Evolutionary conservation across 2,113 vertebrate species (phyloP).

Genomic region (Sinocyclocheilus rhinocerous): DNA sequence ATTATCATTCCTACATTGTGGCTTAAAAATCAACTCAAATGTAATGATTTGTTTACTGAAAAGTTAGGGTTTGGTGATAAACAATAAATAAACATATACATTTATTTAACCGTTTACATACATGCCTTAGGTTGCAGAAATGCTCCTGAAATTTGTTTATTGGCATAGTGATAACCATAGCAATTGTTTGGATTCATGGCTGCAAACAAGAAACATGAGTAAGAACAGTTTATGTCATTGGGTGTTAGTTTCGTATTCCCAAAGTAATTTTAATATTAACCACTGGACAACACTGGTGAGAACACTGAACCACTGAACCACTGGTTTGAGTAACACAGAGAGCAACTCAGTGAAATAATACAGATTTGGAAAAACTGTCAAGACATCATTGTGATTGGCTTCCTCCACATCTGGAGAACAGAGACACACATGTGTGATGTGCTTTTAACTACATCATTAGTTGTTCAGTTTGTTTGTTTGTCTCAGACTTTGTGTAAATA

Average conservation of each 20-base stretch:
- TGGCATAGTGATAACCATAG: neutral
- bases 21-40: no score
- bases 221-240: neutral
- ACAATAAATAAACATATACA: no score
- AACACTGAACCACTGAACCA: neutral
- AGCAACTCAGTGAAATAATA: neutral
- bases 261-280: neutral
- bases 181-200: neutral
- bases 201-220: neutral
- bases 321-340: neutral
- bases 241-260: neutral
- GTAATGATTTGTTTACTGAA: no score
- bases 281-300: neutral
- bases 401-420: conserved; percentile 1
- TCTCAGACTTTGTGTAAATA: neutral
- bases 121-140: neutral
- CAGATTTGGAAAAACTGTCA: neutral
- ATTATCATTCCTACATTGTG: no score
- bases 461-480: neutral
- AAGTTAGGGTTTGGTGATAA: no score
- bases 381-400: neutral
- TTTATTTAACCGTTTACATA: no score
- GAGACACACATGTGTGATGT: neutral
- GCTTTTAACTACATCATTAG: neutral
- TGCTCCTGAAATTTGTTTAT: neutral